A percentile compares a stretch with the other conserved stretches of the same genome.
These are phyloP conservation scores for Sarcophaga carnaria DNA, from an alignment of 2,888 invertebrate species.

Conservation along the genomic window DNA sequence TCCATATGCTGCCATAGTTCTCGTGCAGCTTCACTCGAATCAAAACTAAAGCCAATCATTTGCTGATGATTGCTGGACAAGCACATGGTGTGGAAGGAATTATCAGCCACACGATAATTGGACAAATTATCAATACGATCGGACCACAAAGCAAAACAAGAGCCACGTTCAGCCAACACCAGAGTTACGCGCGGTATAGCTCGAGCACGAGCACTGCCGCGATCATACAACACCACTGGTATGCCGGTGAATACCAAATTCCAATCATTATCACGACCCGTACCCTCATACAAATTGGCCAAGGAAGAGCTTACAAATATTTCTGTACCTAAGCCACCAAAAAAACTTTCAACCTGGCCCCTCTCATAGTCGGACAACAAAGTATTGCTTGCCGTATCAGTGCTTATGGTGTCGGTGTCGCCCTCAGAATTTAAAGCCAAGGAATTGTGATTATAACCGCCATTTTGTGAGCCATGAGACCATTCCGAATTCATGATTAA, in stretches of 20 bases:
- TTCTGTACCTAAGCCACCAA: slow-evolving; percentile 89
- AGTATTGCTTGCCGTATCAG: slow-evolving; percentile 80
- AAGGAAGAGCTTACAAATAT: slow-evolving; percentile 89
- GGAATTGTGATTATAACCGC: slow-evolving; percentile 75
- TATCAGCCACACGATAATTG: slow-evolving; percentile 87
- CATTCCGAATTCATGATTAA: slow-evolving; percentile 72
- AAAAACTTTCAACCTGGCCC: slow-evolving; percentile 88
- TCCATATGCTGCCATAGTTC: slow-evolving; percentile 88
- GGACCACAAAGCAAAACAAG: slow-evolving; percentile 91
- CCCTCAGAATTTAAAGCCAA: slow-evolving; percentile 79
- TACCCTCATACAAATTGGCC: slow-evolving; percentile 87
- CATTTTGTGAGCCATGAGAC: slow-evolving; percentile 64
- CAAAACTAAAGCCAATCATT: slow-evolving; percentile 90
- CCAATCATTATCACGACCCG: slow-evolving; percentile 86
- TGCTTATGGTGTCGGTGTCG: slow-evolving; percentile 80
- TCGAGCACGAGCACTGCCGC: slow-evolving; percentile 88
- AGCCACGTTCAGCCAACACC: slow-evolving; percentile 89
- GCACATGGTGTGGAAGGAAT: slow-evolving; percentile 92
- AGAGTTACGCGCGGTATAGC: slow-evolving; percentile 87
- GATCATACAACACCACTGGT: slow-evolving; percentile 89
- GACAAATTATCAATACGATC: slow-evolving; percentile 91
- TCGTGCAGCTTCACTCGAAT: slow-evolving; percentile 87
- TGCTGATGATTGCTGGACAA: slow-evolving; percentile 89
- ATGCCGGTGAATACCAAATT: slow-evolving; percentile 89
- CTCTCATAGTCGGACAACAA: slow-evolving; percentile 85